Evolutionary conservation across 2,888 invertebrate genomes (phyloP), one percentile per base, ranked within the genome.

Genomic region (Drosophila helvetica): DNA sequence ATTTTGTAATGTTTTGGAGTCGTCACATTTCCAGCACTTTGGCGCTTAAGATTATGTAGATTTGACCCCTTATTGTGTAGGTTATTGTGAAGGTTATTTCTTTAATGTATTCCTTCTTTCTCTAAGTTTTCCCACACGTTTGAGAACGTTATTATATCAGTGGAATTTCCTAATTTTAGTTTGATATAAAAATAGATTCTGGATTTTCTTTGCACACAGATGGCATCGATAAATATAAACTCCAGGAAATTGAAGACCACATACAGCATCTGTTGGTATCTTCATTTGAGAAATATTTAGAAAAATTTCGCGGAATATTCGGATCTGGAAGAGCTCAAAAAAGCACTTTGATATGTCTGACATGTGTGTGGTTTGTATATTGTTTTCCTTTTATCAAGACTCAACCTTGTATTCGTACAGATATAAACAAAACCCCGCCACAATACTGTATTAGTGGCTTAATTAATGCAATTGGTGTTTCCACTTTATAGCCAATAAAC

Each of bases 391-490:
- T 48, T 10, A 18, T 9, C 47, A 17, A 42, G 0, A n/a, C 48
- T 27, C 65, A 58, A 65, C 71, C 71, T 71, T 71, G 54, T 33
- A 51, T 33, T 18, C 30, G 71, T 45, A 12, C 73, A 70, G 45
- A 38, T 38, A 54, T 71, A 55, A 53, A 71, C 51, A 45, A 51
- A 52, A 10, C 52, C 15, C 38, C 53, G 30, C 10, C 18, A 22
- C 61, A 70, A 54, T 55, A 22, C 53, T 38, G n/a, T n/a, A n/a
- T n/a, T n/a, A 30, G 47, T 30, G 3, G n/a, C 22, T 27, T 10
- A 69, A 55, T 54, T 46, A 62, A 45, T 46, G 50, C 22, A 61
- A 47, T 15, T 12, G n/a, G 30, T 50, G 48, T 52, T 33, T 22
- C 15, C 15, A 45, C 19, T 43, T 33, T 19, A 12, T 33, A 17